Conservation (phyloP, 2,888 invertebrate species). For the Sinotaia quadrata region DNA sequence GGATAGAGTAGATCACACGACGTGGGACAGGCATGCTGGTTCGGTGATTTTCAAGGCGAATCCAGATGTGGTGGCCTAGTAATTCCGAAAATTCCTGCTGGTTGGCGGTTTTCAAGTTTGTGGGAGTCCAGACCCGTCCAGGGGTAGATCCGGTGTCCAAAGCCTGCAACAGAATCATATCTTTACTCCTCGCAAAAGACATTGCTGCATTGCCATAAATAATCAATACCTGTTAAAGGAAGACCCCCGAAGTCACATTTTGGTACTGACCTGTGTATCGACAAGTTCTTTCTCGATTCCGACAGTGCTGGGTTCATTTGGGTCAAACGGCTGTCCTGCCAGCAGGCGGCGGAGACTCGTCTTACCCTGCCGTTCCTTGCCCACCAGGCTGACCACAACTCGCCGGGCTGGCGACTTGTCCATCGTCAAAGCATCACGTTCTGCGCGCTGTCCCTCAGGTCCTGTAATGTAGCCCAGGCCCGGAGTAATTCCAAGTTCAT, state of each 20-base stretch:
- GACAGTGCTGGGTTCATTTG: conserved; percentile 43
- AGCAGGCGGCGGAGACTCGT: conserved; percentile 44
- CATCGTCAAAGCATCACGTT: conserved; percentile 39
- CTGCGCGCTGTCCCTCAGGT: conserved; percentile 42
- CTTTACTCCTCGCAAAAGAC: too few species aligned
- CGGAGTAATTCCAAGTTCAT: conserved; percentile 44
- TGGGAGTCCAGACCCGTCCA: conserved; percentile 32
- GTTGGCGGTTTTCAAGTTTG: conserved; percentile 39
- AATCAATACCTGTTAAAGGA: too few species aligned
- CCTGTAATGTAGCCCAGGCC: conserved; percentile 47
- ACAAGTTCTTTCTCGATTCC: conserved; percentile 49
- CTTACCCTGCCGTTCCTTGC: conserved; percentile 47
- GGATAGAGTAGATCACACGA: conserved; percentile 11
- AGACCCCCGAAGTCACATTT: not conserved
- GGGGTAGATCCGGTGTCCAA: conserved; percentile 29
- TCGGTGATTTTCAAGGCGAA: conserved; percentile 32
- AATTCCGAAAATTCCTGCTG: conserved; percentile 40
- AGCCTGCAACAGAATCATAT: conserved; percentile 5
- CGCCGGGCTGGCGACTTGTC: conserved; percentile 42
- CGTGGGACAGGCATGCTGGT: conserved; percentile 19
- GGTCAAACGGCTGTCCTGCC: conserved; percentile 43
- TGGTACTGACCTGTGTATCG: conserved; percentile 32
- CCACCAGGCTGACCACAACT: conserved; percentile 47
- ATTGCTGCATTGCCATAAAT: too few species aligned
- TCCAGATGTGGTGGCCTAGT: conserved; percentile 41